Base-by-base conservation (phyloP, 2,113 vertebrate genomes). In the Phalacrocorax carbo region DNA sequence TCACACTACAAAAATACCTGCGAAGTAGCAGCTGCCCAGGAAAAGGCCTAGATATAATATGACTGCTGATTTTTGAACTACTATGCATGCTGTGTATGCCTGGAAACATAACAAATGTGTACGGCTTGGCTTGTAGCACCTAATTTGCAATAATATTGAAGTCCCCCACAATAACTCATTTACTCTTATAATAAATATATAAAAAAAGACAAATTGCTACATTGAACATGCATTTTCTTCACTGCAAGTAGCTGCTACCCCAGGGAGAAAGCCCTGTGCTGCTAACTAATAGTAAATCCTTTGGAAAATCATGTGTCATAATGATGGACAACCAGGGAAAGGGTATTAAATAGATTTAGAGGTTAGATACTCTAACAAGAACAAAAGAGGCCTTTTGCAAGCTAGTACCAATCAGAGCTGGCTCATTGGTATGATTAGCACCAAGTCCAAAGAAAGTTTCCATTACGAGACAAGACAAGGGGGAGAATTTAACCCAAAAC, bases 181-280 rank as follows among this genome's bases (percentile, higher is more conserved):
- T 98, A 98, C 97, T 98, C 98, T 98, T 98, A 98, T 98, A 98
- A 98, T 98, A 98, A 98, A 99, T 98, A 98, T 98, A 98, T 99
- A 98, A 98, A 98, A 98, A 98, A 98, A 98, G 98, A 99, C 98
- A 98, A 98, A 99, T 99, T 98, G 98, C 98, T 98, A 98, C 98
- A 98, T 98, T 97, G 98, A 98, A 98, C 98, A 98, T 97, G 98
- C 98, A 98, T 99, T 98, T 98, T 98, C 98, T 97, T 98, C 98
- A 97, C 98, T 97, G 98, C 97, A 97, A 98, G 98, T 98, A 98
- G 97, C 98, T 97, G 96, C 97, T 97, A 98, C 98, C 98, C 98
- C 95, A 98, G 97, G 98, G 98, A 98, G 97, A 98, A 98, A 98
- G 96, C 97, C 98, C 92, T 95, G 96, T 97, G 97, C 97, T 97